Percentiles rank a stretch among this genome's conserved stretches.
Evolutionary conservation across 2,113 vertebrate genomes (phyloP).

Genomic region (Stomatorhinus ivindoensis): DNA sequence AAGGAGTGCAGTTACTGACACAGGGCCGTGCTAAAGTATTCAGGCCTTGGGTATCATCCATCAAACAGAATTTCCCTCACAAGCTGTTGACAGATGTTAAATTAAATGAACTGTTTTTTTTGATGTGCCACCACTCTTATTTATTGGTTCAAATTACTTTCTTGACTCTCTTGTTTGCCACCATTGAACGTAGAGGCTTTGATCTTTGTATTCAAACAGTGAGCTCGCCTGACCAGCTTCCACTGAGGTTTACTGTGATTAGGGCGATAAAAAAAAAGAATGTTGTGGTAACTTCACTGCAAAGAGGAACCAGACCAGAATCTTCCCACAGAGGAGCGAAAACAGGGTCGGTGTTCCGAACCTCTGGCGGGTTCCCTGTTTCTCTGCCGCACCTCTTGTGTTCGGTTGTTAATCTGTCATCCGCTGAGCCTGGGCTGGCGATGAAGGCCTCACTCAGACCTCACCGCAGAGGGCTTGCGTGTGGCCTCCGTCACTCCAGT

Average conservation of each 20-base stretch:
- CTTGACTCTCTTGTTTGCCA: constrained; percentile 57
- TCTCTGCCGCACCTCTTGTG: no score
- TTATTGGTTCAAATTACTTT: constrained; percentile 72
- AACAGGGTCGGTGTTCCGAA: neutral
- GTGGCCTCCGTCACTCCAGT: neutral
- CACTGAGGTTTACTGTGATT: neutral
- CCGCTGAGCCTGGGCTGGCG: neutral
- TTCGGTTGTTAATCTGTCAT: neutral
- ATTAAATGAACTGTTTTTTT: constrained; percentile 69
- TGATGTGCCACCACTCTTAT: constrained; percentile 60
- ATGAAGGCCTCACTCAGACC: neutral
- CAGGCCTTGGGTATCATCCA: constrained; percentile 50
- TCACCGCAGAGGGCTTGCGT: neutral
- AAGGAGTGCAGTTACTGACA: neutral
- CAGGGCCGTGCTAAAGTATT: constrained; percentile 5
- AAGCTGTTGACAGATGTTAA: constrained; percentile 65
- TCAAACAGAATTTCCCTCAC: constrained; percentile 55
- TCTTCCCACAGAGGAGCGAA: neutral
- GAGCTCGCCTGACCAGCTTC: neutral
- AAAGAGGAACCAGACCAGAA: neutral
- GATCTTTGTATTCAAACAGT: constrained; percentile 23
- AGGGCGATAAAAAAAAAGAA: neutral
- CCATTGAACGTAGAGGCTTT: constrained; percentile 39
- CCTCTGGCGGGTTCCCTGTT: neutral
- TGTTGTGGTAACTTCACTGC: neutral